Conservation (phyloP, 1,140 invertebrate genomes). For the Colletes latitarsis region DNA sequence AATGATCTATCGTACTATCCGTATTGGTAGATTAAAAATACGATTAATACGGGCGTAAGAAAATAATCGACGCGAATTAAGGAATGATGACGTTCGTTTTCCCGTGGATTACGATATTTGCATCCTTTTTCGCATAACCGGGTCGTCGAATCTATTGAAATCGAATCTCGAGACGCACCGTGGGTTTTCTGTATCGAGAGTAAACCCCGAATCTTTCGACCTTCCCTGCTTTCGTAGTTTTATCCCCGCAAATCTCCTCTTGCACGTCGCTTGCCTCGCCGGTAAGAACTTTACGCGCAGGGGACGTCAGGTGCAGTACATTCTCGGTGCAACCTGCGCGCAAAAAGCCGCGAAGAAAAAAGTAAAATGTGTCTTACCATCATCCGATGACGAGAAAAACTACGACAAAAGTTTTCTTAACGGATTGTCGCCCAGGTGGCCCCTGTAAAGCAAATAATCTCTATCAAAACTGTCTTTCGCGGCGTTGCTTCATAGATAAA, state of each 20-base stretch:
- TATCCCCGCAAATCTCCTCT: constrained; percentile 60
- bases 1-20: not conserved
- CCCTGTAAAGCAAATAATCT: constrained; percentile 36
- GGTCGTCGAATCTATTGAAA: constrained; percentile 22
- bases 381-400: constrained; percentile 34
- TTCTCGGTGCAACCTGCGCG: constrained; percentile 33
- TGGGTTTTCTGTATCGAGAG: constrained; percentile 25
- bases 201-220: constrained; percentile 52
- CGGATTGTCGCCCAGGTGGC: constrained; percentile 30
- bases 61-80: not conserved
- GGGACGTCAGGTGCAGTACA: constrained; percentile 53
- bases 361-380: constrained; percentile 22
- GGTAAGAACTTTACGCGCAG: constrained; percentile 49
- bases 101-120: not conserved
- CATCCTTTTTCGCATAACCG: constrained; percentile 1
- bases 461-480: constrained; percentile 40
- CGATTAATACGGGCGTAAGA: not conserved
- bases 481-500: constrained; percentile 36
- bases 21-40: not conserved
- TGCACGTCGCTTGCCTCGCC: constrained; percentile 55
- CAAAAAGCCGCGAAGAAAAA: not conserved
- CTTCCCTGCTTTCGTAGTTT: constrained; percentile 41
- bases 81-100: not conserved
- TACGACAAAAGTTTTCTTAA: constrained; percentile 47
- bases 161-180: constrained; percentile 35